Percentiles rank a stretch among this genome's conserved stretches.
Evolutionary conservation across 2,888 invertebrate genomes (phyloP).

Genomic region (Notodonta ziczac): DNA sequence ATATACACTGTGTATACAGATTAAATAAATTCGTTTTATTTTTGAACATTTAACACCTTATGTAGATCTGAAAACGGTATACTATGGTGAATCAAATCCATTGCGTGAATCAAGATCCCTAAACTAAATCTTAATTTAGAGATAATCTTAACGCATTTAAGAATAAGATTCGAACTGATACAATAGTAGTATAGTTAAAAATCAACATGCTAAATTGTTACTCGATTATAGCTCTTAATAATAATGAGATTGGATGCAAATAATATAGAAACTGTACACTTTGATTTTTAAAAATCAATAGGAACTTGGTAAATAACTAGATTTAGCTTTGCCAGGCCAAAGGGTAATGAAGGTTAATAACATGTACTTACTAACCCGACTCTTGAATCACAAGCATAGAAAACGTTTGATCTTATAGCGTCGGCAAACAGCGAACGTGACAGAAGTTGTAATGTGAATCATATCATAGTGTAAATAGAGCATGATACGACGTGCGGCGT

Average conservation of each 20-base stretch:
- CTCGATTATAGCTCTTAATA: not conserved
- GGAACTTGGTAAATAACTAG: constrained; percentile 4
- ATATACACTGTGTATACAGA: too few species aligned
- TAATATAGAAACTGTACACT: constrained; percentile 1
- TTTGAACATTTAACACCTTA: not conserved
- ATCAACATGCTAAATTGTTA: constrained; percentile 2
- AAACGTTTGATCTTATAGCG: not conserved
- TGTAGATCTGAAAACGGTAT: not conserved
- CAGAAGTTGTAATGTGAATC: too few species aligned
- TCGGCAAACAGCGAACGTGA: too few species aligned
- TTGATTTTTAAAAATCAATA: not conserved
- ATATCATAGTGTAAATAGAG: too few species aligned
- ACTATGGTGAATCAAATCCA: constrained; percentile 1
- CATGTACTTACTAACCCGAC: not conserved
- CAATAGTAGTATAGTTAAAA: not conserved
- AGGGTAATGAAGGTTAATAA: not conserved
- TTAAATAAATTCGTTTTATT: too few species aligned
- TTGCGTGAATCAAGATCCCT: not conserved
- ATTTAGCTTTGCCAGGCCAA: not conserved
- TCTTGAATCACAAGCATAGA: not conserved
- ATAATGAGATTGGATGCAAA: constrained; percentile 3
- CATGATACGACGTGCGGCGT: too few species aligned
- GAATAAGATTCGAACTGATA: not conserved
- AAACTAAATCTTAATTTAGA: not conserved
- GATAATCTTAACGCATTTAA: not conserved